Base-by-base conservation (phyloP, 2,113 vertebrate species). In the Casuarius casuarius region DNA sequence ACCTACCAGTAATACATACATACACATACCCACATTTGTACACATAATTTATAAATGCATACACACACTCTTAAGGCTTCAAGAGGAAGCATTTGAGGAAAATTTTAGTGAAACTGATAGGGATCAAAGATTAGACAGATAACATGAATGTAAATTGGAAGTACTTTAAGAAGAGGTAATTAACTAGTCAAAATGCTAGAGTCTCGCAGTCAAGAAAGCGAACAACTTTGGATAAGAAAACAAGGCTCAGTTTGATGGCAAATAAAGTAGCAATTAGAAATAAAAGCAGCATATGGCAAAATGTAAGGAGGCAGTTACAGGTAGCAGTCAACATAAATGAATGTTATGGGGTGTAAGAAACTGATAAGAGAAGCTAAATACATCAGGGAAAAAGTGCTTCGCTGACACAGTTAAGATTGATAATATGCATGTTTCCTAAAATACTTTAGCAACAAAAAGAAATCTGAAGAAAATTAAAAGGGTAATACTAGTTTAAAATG, bases 261-360 rank as follows among this genome's bases (percentile, higher is more conserved):
- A 92, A 94, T 68, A 89, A 92, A 93, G n/a, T 35, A 62, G 66
- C 48, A 94, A 94, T 92, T 89, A 87, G 77, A 87, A 94, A 94
- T 73, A 94, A 94, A 94, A 89, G 70, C 33, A 82, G 73, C 82
- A 92, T 89, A 87, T 54, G 58, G 84, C 18, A 92, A 85, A 95
- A 85, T 51, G 29, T 79, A 89, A 94, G 54, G 77, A 62, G 84
- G 40, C 40, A 93, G 77, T 89, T 92, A 89, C 67, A 95, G 89
- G 89, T 92, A 89, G 66, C 65, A 92, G 33, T 70, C 71, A 91
- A 54, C 54, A 62, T 26, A 87, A 89, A 87, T 83, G 29, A 73
- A 96, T 94, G 80, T 70, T 89, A 75, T 35, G 26, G 46, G 22
- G 23, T 7, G 0, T 87, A 72, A 81, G 84, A 68, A 92, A 92